Conservation (phyloP, 2,797 vertebrate genomes). For the Notolepis coatsorum region DNA sequence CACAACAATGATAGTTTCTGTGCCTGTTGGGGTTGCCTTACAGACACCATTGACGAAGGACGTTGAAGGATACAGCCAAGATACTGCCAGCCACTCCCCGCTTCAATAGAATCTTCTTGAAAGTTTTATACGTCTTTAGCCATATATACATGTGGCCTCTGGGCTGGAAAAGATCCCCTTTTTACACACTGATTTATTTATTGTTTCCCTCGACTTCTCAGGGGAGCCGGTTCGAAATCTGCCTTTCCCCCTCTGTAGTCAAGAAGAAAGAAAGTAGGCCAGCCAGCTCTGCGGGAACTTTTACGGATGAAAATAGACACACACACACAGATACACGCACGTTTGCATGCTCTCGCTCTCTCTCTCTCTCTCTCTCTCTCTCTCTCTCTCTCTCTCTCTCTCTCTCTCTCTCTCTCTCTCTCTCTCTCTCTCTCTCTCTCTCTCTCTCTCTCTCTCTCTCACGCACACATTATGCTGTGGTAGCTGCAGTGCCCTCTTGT, state of each 20-base stretch:
- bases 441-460: slow-evolving; percentile 2
- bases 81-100: not conserved
- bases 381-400: too few species aligned
- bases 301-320: slow-evolving; percentile 56
- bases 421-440: too few species aligned
- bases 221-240: slow-evolving; percentile 61
- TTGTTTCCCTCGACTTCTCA: slow-evolving; percentile 63
- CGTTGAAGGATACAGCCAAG: slow-evolving; percentile 32
- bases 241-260: slow-evolving; percentile 64
- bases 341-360: too few species aligned
- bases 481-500: slow-evolving; percentile 53
- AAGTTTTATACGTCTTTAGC: slow-evolving; percentile 58
- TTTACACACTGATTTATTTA: slow-evolving; percentile 77
- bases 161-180: slow-evolving; percentile 71
- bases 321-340: slow-evolving; percentile 15
- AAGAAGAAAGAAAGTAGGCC: slow-evolving; percentile 59
- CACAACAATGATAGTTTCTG: too few species aligned
- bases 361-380: too few species aligned
- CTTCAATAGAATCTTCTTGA: slow-evolving; percentile 39
- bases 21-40: too few species aligned
- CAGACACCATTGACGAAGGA: too few species aligned
- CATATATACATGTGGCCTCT: slow-evolving; percentile 67
- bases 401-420: too few species aligned
- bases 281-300: slow-evolving; percentile 50
- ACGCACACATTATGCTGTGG: slow-evolving; percentile 7